phyloP scores from a whole-genome alignment of 2,888 invertebrate genomes.

The Pardosa pseudoannulata region DNA sequence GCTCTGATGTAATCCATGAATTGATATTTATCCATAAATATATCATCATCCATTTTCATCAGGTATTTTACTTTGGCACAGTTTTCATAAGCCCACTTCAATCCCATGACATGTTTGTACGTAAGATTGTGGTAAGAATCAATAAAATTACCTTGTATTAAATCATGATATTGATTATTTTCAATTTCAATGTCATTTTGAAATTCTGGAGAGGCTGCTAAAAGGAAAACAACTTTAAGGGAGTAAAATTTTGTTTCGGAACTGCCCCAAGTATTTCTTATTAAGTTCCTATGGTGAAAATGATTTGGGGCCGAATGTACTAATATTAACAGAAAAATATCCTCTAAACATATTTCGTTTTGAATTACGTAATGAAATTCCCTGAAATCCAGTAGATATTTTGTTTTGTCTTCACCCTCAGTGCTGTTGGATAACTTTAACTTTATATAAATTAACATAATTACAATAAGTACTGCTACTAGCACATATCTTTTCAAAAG shows the following conservation, averaged over 20 bases:
- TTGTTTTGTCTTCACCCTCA: neutral
- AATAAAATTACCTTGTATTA: constrained; percentile 86
- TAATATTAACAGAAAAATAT: constrained; percentile 80
- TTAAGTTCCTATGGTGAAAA: constrained; percentile 82
- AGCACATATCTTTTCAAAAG: neutral
- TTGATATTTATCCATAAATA: constrained; percentile 82
- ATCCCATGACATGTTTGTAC: constrained; percentile 88
- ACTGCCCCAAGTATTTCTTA: constrained; percentile 86
- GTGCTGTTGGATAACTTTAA: neutral
- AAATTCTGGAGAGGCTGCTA: constrained; percentile 81
- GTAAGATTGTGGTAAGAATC: constrained; percentile 90
- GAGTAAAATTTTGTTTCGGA: constrained; percentile 75
- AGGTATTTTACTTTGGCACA: constrained; percentile 84
- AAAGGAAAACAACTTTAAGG: constrained; percentile 83
- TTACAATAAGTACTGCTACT: neutral
- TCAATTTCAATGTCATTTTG: constrained; percentile 78
- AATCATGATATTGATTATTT: constrained; percentile 82
- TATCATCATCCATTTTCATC: constrained; percentile 88
- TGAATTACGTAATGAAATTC: neutral
- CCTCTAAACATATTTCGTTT: constrained; percentile 42
- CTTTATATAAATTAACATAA: neutral
- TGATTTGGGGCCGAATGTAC: constrained; percentile 85
- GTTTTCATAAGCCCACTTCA: constrained; percentile 86
- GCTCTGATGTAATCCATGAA: constrained; percentile 26
- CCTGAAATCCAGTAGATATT: neutral